Base-by-base conservation (phyloP, 1,140 invertebrate species). In the Eciton burchellii region DNA sequence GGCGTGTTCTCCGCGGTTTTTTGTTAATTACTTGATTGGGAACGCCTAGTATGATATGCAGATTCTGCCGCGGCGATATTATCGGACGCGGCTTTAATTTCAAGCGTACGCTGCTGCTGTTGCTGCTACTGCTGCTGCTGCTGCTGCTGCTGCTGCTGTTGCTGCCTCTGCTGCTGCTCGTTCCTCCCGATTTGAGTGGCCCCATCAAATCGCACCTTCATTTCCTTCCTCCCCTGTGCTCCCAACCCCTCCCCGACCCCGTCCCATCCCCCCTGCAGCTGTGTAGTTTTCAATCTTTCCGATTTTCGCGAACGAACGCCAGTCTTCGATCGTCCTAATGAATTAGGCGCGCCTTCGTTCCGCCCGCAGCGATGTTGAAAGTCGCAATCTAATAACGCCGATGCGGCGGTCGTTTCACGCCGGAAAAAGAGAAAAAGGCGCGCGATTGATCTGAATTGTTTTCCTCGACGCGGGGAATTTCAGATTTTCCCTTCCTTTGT, bases 1-100 rank as follows among this genome's bases (percentile, higher is more conserved):
- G 91, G 88, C 91, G 88, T 84, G 86, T 89, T 89, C 72, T 65
- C 84, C 85, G 87, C 72, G 83, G 86, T 92, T 92, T 92, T 92
- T 92, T 92, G 91, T 92, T 92, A 92, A 92, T 92, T 92, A 92
- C 90, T 91, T 91, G 91, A 91, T 92, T 92, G 91, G 91, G 89
- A 92, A 92, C 91, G 91, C 91, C 91, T 91, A 91, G 91, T 91
- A 92, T 92, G 91, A 92, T 90, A 90, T 90, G 91, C 91, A 92
- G 91, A 92, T 92, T 92, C 88, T 84, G 43, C 60, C 73, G 60
- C 1, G 62, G 66, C 88, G 89, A 92, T 91, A 91, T 79, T 71
- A 49, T 54, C 41, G 59, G 74, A 87, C 81, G 81, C 65, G 77
- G 66, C 60, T 88, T 88, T 88, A 85, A 85, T 88, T 88, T 88